Conservation (phyloP, 2,113 vertebrate species). For the Isichthys henryi region DNA sequence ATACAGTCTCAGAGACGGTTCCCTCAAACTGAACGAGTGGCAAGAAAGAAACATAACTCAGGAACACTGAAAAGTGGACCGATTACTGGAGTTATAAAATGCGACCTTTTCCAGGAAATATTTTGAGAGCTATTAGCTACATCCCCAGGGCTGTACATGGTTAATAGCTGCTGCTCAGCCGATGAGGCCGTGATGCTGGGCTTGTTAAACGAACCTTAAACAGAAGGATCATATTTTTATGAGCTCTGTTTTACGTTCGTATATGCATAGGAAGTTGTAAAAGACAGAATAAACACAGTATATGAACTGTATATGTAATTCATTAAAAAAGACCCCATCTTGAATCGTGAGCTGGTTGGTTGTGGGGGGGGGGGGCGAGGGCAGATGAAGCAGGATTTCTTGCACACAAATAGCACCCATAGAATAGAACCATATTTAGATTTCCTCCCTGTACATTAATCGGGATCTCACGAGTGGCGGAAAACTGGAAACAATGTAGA, state of each 20-base stretch:
- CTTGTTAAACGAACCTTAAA: constrained; percentile 13
- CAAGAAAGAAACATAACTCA: not conserved
- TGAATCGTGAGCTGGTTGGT: constrained; percentile 4
- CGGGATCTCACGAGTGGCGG: not conserved
- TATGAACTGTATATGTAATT: constrained; percentile 13
- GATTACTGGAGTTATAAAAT: constrained; percentile 16
- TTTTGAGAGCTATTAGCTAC: constrained; percentile 12
- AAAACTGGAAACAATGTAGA: not conserved
- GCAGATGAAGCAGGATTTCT: not conserved
- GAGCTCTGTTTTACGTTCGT: constrained; percentile 13
- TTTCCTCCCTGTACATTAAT: not conserved
- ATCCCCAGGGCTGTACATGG: not conserved
- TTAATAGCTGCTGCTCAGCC: constrained; percentile 9
- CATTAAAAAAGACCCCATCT: not conserved
- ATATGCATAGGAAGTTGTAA: constrained; percentile 33
- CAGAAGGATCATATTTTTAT: constrained; percentile 29
- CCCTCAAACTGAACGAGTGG: not conserved
- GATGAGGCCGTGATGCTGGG: constrained; percentile 19
- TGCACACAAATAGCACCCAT: not conserved
- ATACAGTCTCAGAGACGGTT: not conserved
- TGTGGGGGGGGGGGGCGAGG: too few relatives aligned
- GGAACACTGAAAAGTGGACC: constrained; percentile 3
- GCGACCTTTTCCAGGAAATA: constrained; percentile 15
- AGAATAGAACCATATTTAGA: not conserved
- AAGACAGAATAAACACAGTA: constrained; percentile 15